Evolutionary conservation across 2,797 vertebrate species (phyloP).

Genomic region (Muscicapa striata): DNA sequence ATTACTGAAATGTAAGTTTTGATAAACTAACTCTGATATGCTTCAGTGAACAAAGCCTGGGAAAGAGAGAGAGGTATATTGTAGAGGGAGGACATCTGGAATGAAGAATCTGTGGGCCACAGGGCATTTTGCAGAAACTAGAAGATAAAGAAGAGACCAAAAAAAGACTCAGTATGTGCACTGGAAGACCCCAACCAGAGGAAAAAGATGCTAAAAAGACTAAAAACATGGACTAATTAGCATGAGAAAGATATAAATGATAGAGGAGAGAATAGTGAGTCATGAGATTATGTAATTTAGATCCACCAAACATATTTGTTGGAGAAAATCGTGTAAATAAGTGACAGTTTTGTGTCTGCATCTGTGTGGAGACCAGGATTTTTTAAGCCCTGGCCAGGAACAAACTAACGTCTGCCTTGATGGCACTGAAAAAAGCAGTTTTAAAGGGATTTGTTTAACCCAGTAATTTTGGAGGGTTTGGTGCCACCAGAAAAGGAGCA

Average conservation of each 20-base stretch:
- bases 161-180: neutral
- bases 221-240: neutral
- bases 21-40: neutral
- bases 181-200: neutral
- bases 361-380: neutral
- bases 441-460: neutral
- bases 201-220: neutral
- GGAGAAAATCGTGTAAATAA: neutral
- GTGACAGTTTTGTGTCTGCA: neutral
- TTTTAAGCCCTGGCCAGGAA: neutral
- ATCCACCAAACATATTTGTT: neutral
- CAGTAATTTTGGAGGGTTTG: neutral
- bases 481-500: neutral
- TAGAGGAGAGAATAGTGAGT: neutral
- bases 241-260: neutral
- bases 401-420: neutral
- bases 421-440: neutral
- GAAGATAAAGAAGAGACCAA: neutral
- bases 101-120: neutral
- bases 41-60: neutral
- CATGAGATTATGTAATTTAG: neutral
- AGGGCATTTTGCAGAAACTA: neutral
- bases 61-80: neutral
- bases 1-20: neutral
- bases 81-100: neutral